Evolutionary conservation across 2,888 invertebrate species (phyloP), one percentile per base, ranked within the genome.

Genomic region (Oscheius sp.): DNA sequence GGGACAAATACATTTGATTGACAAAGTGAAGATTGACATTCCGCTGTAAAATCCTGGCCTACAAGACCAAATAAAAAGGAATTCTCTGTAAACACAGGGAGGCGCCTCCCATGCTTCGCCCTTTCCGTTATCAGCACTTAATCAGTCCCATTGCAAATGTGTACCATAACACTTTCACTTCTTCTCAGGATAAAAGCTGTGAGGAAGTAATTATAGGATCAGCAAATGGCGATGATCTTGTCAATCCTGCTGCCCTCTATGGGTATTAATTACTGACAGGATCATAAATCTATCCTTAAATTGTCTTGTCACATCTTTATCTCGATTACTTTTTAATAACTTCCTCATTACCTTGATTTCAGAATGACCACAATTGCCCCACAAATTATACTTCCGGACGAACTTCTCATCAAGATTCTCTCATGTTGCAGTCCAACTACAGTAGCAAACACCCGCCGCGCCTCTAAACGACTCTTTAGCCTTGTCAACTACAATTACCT

Each of bases 11-110:
- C n/a, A 66, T 66, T 66, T 66, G 66, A 49, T 66, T 49, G 66
- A 66, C 66, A 66, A 66, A 66, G 23, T 63, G 63, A 45, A 43
- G 63, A 63, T 66, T 66, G 66, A 66, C 66, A 52, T 66, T 66
- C 66, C 52, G 52, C 66, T 66, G 66, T 66, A 66, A 66, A 66
- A 66, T 66, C 66, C 66, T 43, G 61, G 43, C 18, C 61, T 61
- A 61, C 61, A 61, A 61, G 61, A n/a, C 41, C 52, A 49, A 49
- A 49, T 66, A 66, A 46, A 66, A 66, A 52, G 49, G 13, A 49
- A 66, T 23, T 18, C 25, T 25, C 46, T 41, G 63, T 21, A 63
- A 63, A 63, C 63, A 63, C 18, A 12, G 27, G 61, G 49, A 49
- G 55, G 23, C 61, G 41, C 45, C 61, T 21, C 61, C 61, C 41